These are phyloP conservation scores for Alosa sapidissima DNA, from an alignment of 2,797 vertebrate species.

Conservation along the genomic window DNA sequence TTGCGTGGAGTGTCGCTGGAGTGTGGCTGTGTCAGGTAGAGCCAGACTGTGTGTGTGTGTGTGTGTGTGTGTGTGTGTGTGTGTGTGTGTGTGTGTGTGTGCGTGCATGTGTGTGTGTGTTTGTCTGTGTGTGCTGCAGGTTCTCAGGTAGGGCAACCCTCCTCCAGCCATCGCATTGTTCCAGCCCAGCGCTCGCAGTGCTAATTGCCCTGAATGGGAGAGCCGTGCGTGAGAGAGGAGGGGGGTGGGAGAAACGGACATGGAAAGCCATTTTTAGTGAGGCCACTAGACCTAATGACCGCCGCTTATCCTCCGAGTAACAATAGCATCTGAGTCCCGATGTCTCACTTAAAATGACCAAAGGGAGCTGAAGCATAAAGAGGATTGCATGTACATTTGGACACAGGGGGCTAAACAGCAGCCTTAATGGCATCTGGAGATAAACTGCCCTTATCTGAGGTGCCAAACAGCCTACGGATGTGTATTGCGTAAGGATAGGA, in stretches of 20 bases:
- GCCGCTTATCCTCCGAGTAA: not conserved
- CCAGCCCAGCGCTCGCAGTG: constrained; percentile 34
- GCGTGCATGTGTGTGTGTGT: constrained; percentile 12
- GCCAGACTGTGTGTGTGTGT: not conserved
- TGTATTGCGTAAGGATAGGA: not conserved
- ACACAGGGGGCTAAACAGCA: not conserved
- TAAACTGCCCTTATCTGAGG: not conserved
- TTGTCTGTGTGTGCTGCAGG: constrained; percentile 22
- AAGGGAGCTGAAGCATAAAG: not conserved
- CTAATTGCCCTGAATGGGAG: constrained; percentile 32
- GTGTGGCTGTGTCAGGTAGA: too few relatives aligned
- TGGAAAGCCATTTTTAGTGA: not conserved
- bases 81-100: not conserved
- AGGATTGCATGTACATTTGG: not conserved
- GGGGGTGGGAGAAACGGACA: not conserved
- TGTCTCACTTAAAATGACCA: not conserved
- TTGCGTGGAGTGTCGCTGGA: too few relatives aligned
- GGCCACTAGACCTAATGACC: not conserved
- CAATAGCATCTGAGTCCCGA: not conserved
- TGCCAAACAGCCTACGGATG: not conserved
- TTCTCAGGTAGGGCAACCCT: constrained; percentile 31
- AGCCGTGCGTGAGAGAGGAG: constrained; percentile 36
- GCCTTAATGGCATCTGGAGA: not conserved
- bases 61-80: not conserved
- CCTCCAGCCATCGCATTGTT: constrained; percentile 44